Evolutionary conservation across 2,888 invertebrate species (phyloP).

Genomic region (Aproaerema taeniolella): DNA sequence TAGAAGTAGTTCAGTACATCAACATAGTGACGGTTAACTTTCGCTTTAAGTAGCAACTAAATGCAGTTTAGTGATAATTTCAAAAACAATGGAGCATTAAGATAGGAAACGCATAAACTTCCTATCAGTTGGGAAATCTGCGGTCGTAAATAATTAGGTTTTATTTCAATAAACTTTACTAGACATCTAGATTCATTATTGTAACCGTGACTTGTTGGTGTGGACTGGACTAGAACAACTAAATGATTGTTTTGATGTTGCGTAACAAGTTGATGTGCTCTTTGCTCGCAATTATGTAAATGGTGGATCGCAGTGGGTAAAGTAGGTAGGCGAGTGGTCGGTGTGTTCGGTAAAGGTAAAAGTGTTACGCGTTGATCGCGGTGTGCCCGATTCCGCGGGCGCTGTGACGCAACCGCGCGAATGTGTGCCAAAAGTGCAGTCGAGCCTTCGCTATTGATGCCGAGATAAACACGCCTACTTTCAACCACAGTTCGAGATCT

Average conservation of each 20-base stretch:
- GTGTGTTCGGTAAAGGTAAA: conserved; percentile 53
- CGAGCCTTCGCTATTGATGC: conserved; percentile 42
- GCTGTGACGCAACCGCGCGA: conserved; percentile 60
- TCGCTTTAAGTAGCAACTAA: conserved; percentile 8
- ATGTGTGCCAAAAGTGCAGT: conserved; percentile 75
- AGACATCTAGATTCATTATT: conserved; percentile 28
- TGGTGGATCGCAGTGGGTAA: conserved; percentile 49
- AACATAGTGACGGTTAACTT: background rate
- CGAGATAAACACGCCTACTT: conserved; percentile 15
- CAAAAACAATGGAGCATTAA: conserved; percentile 17
- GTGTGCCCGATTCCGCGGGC: conserved; percentile 57
- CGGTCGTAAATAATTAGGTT: background rate
- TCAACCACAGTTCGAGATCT: background rate
- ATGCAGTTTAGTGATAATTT: conserved; percentile 13
- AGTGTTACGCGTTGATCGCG: conserved; percentile 70
- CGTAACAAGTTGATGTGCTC: conserved; percentile 55
- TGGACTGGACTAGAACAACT: conserved; percentile 50
- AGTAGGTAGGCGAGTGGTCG: conserved; percentile 55
- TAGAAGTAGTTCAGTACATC: too few relatives aligned
- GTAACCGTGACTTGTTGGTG: conserved; percentile 49
- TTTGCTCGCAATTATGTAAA: conserved; percentile 71
- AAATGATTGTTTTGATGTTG: conserved; percentile 61
- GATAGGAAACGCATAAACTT: conserved; percentile 14
- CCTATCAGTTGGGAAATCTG: conserved; percentile 9
- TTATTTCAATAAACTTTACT: background rate